A percentile compares a stretch with the other conserved stretches of the same genome.
Conservation (phyloP, 2,888 invertebrate species). For the Colletes collaris region DNA sequence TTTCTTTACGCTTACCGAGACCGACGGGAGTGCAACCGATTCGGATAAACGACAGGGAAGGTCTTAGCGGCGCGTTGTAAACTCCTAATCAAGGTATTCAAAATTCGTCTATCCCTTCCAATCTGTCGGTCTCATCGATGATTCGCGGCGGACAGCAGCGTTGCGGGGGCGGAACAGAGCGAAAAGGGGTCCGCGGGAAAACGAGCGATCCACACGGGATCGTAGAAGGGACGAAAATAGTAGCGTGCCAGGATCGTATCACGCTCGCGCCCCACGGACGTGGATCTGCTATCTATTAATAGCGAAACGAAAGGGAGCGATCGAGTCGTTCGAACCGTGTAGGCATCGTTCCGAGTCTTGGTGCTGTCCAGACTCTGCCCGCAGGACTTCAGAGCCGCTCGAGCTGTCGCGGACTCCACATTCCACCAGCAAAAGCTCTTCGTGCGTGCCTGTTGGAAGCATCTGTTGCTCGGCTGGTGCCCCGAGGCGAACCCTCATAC, state of each 20-base stretch:
- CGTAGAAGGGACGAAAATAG: constrained; percentile 69
- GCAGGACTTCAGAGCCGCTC: constrained; percentile 86
- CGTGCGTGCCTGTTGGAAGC: constrained; percentile 71
- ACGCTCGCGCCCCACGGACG: constrained; percentile 63
- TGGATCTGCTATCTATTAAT: constrained; percentile 68
- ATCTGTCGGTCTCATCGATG: constrained; percentile 19
- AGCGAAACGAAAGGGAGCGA: constrained; percentile 61
- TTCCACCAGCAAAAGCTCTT: constrained; percentile 85
- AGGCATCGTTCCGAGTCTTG: constrained; percentile 70
- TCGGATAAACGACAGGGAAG: no score
- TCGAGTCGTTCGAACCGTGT: constrained; percentile 53
- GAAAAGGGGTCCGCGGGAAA: constrained; percentile 38
- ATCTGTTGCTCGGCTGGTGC: constrained; percentile 72
- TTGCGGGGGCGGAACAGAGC: constrained; percentile 34
- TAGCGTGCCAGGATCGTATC: constrained; percentile 72
- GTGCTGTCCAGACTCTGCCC: constrained; percentile 75
- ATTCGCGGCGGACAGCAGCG: constrained; percentile 17
- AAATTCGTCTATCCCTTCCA: constrained; percentile 33
- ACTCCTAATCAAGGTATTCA: constrained; percentile 44
- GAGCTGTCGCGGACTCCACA: constrained; percentile 89
- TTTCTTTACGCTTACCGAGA: no score
- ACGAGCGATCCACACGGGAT: constrained; percentile 38
- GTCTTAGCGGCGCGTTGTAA: no score
- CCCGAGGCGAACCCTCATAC: constrained; percentile 67
- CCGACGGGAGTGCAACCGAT: no score